Conservation (phyloP, 2,888 invertebrate genomes). For the Drosophila ustulata region DNA sequence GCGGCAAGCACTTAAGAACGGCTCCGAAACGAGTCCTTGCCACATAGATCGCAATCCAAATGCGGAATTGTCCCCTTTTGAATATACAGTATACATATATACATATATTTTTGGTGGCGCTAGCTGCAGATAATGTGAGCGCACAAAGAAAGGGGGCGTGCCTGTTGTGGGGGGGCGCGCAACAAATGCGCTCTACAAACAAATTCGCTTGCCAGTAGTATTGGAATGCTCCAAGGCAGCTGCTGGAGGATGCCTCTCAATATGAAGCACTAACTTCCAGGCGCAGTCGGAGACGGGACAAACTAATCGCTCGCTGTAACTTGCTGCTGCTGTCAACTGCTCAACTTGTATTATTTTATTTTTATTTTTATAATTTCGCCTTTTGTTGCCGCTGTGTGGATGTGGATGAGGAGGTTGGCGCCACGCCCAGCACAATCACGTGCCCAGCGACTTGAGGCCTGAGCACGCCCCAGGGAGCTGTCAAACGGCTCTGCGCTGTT, state of each 20-base stretch:
- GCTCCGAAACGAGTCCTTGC: constrained; percentile 18
- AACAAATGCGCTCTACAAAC: constrained; percentile 30
- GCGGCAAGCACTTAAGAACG: constrained; percentile 62
- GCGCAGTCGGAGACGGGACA: constrained; percentile 6
- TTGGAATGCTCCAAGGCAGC: constrained; percentile 25
- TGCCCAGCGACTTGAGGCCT: constrained; percentile 77
- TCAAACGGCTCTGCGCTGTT: constrained; percentile 62
- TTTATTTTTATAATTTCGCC: constrained; percentile 31
- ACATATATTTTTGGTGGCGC: constrained; percentile 16
- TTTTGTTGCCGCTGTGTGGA: neutral
- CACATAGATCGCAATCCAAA: constrained; percentile 31
- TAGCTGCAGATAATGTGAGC: constrained; percentile 55
- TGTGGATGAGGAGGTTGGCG: neutral
- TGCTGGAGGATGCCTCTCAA: constrained; percentile 22
- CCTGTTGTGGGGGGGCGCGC: constrained; percentile 21
- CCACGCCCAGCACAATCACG: constrained; percentile 66
- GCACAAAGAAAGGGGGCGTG: constrained; percentile 28
- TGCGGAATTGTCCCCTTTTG: constrained; percentile 41
- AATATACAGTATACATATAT: constrained; percentile 24
- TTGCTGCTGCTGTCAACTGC: constrained; percentile 50
- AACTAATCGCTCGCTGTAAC: constrained; percentile 50
- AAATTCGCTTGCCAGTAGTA: constrained; percentile 22
- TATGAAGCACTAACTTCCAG: constrained; percentile 31
- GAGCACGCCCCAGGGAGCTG: constrained; percentile 79
- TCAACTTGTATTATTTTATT: constrained; percentile 28